phyloP scores from a whole-genome alignment of 2,888 invertebrate genomes.

The Acrocyrtus sp. region DNA sequence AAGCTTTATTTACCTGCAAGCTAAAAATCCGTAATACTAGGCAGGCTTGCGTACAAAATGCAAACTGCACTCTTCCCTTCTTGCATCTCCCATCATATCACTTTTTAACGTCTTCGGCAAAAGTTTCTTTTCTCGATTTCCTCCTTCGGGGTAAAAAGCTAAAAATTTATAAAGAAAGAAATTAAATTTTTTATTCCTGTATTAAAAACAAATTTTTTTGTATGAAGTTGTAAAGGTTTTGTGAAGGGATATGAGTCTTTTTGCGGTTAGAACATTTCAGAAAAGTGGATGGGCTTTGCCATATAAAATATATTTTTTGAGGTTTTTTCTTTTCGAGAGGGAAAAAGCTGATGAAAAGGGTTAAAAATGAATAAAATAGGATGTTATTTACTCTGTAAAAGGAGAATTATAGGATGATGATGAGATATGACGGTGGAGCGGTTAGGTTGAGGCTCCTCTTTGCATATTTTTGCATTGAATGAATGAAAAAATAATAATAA shows the following conservation, averaged over 20 bases:
- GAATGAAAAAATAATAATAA: constrained; percentile 3
- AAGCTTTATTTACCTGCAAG: too few species aligned
- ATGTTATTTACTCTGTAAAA: not conserved
- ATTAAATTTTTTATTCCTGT: not conserved
- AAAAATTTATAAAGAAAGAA: not conserved
- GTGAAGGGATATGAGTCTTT: too few species aligned
- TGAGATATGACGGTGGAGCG: not conserved
- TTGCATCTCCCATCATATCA: not conserved
- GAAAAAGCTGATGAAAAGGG: not conserved
- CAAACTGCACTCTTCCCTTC: too few species aligned
- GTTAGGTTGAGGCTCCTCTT: not conserved
- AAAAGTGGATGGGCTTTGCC: too few species aligned
- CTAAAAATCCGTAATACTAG: too few species aligned
- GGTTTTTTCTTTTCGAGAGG: not conserved
- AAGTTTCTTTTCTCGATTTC: not conserved
- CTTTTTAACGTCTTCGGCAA: not conserved
- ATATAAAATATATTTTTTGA: not conserved
- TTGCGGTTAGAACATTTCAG: not conserved
- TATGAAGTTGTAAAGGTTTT: too few species aligned
- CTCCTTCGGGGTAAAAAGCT: constrained; percentile 13
- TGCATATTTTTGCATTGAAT: constrained; percentile 5
- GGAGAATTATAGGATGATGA: constrained; percentile 1
- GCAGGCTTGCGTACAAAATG: too few species aligned
- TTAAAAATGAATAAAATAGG: not conserved
- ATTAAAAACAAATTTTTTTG: not conserved